Percentiles rank a stretch among this genome's conserved stretches.
These are phyloP conservation scores for Drepana arcuata DNA, from an alignment of 1,140 invertebrate genomes.

Conservation along the genomic window DNA sequence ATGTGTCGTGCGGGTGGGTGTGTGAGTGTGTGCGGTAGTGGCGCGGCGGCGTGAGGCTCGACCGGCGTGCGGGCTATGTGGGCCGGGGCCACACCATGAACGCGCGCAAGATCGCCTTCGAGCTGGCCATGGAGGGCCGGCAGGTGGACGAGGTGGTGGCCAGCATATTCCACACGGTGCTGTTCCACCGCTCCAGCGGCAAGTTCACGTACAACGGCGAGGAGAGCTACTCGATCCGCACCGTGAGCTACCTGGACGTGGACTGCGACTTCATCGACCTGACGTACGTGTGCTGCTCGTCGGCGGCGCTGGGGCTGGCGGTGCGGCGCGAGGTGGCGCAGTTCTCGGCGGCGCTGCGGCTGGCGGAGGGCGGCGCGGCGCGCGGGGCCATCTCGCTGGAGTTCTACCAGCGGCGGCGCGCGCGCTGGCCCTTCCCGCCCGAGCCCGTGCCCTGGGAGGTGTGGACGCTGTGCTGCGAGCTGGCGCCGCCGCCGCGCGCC, in stretches of 20 bases:
- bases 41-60: no score
- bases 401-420: conserved; percentile 94
- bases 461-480: conserved; percentile 93
- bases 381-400: conserved; percentile 92
- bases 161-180: conserved; percentile 94
- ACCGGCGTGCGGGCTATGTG: conserved; percentile 17
- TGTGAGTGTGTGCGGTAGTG: conserved; percentile 42
- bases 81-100: conserved; percentile 85
- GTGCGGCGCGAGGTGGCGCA: conserved; percentile 87
- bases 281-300: conserved; percentile 96
- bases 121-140: conserved; percentile 90
- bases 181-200: conserved; percentile 94
- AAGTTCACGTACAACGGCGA: conserved; percentile 97
- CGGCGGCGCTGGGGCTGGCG: conserved; percentile 80
- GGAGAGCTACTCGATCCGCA: conserved; percentile 94
- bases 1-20: conserved; percentile 27
- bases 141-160: conserved; percentile 96
- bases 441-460: conserved; percentile 98
- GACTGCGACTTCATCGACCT: conserved; percentile 98
- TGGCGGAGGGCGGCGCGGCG: conserved; percentile 78
- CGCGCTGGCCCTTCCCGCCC: conserved; percentile 88
- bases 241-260: conserved; percentile 94
- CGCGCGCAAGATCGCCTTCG: conserved; percentile 89
- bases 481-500: conserved; percentile 86
- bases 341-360: conserved; percentile 89